Conservation (phyloP, 2,113 vertebrate species). For the Charina bottae region DNA sequence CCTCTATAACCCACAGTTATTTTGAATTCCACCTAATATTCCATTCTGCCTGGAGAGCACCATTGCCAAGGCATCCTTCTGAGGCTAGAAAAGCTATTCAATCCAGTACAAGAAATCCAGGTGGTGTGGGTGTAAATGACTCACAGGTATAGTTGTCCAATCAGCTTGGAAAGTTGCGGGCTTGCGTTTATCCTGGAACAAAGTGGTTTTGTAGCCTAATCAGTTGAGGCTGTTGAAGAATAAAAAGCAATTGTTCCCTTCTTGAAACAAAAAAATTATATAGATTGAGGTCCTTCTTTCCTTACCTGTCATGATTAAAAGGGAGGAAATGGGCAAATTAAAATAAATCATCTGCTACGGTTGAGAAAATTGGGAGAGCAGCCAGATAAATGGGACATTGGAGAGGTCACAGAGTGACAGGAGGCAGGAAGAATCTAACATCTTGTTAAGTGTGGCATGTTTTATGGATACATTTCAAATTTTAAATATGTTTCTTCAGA, state of each 20-base stretch:
- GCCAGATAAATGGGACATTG: not conserved
- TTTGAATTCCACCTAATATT: not conserved
- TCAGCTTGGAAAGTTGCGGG: not conserved
- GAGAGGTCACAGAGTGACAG: not conserved
- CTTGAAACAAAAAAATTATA: not conserved
- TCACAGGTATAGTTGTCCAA: not conserved
- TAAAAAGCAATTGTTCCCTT: not conserved
- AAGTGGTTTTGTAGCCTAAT: not conserved
- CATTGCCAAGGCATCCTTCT: not conserved
- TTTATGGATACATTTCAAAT: not conserved
- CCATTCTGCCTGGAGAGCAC: not conserved
- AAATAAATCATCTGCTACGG: not conserved
- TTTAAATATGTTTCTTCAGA: not conserved
- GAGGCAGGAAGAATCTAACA: not conserved
- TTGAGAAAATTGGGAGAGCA: not conserved
- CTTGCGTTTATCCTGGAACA: not conserved
- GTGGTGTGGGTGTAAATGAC: conserved; percentile 4
- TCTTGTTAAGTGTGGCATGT: not conserved
- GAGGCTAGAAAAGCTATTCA: not conserved
- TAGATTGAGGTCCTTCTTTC: not conserved
- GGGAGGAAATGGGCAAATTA: not conserved
- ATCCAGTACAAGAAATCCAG: not conserved
- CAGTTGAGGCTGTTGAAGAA: not conserved
- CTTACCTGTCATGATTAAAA: not conserved
- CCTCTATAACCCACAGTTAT: not conserved